Conservation (phyloP, 2,888 invertebrate species). For the Sphinx pinastri region DNA sequence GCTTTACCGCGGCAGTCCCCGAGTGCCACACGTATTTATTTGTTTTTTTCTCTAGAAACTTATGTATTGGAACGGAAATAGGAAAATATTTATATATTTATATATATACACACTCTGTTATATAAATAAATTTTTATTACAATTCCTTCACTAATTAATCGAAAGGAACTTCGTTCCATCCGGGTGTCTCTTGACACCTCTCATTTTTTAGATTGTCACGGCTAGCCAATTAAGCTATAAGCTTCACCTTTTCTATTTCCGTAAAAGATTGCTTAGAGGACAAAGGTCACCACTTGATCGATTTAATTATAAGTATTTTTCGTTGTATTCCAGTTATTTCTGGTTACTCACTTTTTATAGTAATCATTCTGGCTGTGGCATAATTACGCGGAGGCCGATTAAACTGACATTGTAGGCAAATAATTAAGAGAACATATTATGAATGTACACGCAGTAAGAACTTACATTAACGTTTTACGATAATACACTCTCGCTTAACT, state of each 20-base stretch:
- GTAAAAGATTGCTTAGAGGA: conserved; percentile 8
- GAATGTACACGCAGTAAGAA: conserved; percentile 32
- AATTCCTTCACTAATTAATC: no score
- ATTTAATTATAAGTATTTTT: conserved; percentile 10
- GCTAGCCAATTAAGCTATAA: background rate
- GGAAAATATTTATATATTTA: no score
- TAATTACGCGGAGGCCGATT: conserved; percentile 11
- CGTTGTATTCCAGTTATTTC: background rate
- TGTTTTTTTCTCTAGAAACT: no score
- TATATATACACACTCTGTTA: no score
- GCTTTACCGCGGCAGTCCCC: no score
- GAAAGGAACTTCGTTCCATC: no score
- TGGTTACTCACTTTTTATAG: background rate
- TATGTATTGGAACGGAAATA: no score
- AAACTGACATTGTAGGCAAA: conserved; percentile 14
- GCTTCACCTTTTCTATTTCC: conserved; percentile 9
- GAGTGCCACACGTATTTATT: no score
- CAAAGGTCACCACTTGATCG: conserved; percentile 19
- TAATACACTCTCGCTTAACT: conserved; percentile 54
- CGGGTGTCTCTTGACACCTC: no score
- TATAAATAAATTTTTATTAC: no score
- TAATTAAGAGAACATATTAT: conserved; percentile 14
- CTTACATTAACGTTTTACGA: conserved; percentile 47
- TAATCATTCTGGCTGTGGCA: background rate
- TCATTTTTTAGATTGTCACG: background rate